Conservation (phyloP, 2,888 invertebrate species). For the Metellina segmentata region DNA sequence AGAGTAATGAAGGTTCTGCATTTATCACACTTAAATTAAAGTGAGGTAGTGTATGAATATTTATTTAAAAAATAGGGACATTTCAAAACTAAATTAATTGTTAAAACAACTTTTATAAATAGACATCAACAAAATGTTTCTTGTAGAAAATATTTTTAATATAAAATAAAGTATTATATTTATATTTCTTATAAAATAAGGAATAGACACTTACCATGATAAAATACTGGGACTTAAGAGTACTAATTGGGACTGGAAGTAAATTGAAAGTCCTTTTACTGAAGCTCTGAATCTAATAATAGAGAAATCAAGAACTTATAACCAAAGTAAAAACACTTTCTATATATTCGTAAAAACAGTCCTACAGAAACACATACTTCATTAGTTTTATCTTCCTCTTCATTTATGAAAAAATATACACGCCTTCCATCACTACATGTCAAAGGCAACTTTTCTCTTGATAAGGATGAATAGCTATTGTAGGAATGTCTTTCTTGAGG, state of each 20-base stretch:
- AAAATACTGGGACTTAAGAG: conserved; percentile 60
- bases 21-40: no score
- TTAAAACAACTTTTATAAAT: no score
- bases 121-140: no score
- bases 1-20: no score
- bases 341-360: not conserved
- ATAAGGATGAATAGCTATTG: conserved; percentile 1
- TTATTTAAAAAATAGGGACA: no score
- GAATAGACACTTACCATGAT: conserved; percentile 46
- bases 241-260: conserved; percentile 38
- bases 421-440: conserved; percentile 64
- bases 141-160: no score
- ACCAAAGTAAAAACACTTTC: not conserved
- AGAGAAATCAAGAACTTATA: not conserved
- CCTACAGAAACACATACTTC: conserved; percentile 33
- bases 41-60: no score
- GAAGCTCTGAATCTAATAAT: conserved; percentile 57
- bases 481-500: conserved; percentile 2
- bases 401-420: conserved; percentile 52
- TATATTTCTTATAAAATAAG: not conserved
- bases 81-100: no score
- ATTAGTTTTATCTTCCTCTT: conserved; percentile 41
- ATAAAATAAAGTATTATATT: no score
- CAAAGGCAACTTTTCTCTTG: conserved; percentile 30
- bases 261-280: conserved; percentile 55